These are phyloP conservation scores for Bucco capensis DNA, from an alignment of 2,113 vertebrate species.

Conservation along the genomic window DNA sequence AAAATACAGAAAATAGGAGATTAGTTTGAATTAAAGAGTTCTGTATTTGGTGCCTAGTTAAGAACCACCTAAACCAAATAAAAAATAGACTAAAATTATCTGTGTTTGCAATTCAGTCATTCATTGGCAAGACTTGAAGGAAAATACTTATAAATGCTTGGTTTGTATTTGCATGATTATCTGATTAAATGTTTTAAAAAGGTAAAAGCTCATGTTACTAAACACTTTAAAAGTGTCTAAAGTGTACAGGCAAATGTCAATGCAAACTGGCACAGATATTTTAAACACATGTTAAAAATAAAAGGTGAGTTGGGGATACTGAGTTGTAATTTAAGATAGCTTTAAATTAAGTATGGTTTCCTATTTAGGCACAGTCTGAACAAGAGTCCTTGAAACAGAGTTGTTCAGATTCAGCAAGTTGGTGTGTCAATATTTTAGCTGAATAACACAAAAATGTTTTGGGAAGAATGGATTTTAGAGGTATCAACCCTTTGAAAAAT, in stretches of 20 bases:
- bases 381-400: background rate
- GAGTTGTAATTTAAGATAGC: background rate
- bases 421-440: background rate
- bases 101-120: background rate
- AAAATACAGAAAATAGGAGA: background rate
- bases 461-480: background rate
- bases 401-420: background rate
- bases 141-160: background rate
- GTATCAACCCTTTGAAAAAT: background rate
- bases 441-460: background rate
- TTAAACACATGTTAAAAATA: background rate
- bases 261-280: background rate
- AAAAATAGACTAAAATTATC: background rate
- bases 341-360: background rate
- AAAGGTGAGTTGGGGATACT: background rate
- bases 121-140: background rate
- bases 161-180: background rate
- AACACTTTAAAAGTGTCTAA: background rate
- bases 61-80: background rate
- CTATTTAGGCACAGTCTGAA: background rate
- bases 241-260: background rate
- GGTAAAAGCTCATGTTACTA: background rate
- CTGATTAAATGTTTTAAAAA: background rate
- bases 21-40: background rate
- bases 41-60: background rate